Percentiles rank a stretch among this genome's conserved stretches.
These are phyloP conservation scores for Tyrannus savana DNA, from an alignment of 2,113 vertebrate genomes.

Conservation along the genomic window DNA sequence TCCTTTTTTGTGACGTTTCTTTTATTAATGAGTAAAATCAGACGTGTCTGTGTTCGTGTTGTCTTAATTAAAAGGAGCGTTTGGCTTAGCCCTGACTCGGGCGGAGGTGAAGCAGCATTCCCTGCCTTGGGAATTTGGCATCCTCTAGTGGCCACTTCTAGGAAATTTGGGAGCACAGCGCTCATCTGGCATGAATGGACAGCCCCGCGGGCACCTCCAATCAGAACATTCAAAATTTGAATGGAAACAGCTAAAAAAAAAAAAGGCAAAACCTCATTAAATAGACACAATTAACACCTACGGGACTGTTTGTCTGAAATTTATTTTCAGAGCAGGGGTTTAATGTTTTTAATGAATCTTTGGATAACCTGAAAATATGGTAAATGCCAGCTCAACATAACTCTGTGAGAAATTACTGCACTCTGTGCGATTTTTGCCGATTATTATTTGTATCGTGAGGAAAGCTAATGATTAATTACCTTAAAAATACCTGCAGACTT, in stretches of 20 bases:
- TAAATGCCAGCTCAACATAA: not conserved
- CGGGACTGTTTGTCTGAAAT: not conserved
- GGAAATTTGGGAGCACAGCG: not conserved
- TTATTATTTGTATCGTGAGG: not conserved
- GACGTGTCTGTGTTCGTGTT: not conserved
- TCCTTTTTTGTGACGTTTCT: not conserved
- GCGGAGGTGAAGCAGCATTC: not conserved
- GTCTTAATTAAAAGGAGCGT: not conserved
- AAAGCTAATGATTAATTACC: not conserved
- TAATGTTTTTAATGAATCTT: not conserved
- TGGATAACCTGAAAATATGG: not conserved
- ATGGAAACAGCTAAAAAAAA: not conserved
- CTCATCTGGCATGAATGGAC: not conserved
- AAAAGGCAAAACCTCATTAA: not conserved
- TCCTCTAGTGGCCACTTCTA: conserved; percentile 30
- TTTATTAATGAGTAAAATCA: not conserved
- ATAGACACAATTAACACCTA: not conserved
- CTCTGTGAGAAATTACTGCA: not conserved
- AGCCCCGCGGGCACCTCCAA: not conserved
- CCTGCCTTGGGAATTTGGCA: conserved; percentile 17
- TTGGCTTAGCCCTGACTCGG: not conserved
- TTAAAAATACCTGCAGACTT: not conserved
- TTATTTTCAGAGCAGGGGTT: not conserved
- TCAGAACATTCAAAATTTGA: not conserved
- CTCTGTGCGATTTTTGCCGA: not conserved